Base-by-base conservation (phyloP, 2,797 vertebrate genomes). In the Sebastes elongatus region DNA sequence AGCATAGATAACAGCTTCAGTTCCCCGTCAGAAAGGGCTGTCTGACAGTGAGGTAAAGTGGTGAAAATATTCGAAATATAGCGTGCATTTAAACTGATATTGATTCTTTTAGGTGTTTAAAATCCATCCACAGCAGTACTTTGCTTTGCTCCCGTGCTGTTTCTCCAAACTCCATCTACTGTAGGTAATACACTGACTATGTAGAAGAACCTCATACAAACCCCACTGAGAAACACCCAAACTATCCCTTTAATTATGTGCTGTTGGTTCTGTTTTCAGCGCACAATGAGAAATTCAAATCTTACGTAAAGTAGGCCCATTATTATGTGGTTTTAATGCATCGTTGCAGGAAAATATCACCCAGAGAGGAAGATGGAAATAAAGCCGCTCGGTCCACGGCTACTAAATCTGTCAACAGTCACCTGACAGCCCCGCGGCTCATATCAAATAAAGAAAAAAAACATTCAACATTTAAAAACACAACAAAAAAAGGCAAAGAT, bases 381-480 rank as follows among this genome's bases (percentile, higher is more conserved):
- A 13, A 35, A 52, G 53, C 23, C n/a, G 42, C 35, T 60, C 32
- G 10, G n/a, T 66, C 30, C 63, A 14, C 5, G 0, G 67, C 22
- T 32, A 13, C 7, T 18, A 13, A 42, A 14, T 59, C 30, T 49
- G 35, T 57, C 23, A 35, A 32, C 35, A 23, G 52, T 62, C 27
- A 72, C 28, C 66, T 67, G 75, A 80, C 65, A 62, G 49, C 62
- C 71, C 7, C 13, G 32, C 64, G 67, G 61, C 62, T 68, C 25
- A 62, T 13, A 42, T 8, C 49, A 25, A 56, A 80, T 6, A 71
- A 8, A 77, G 6, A n/a, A 68, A 46, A 70, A 68, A 46, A 72
- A 78, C 33, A 27, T 20, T 63, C 4, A 53, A 62, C 56, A 78
- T 71, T 86, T 73, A 79, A 77, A 79, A 88, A 73, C 10, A 76